Percentiles rank a stretch among this genome's conserved stretches.
Evolutionary conservation across 2,888 invertebrate genomes (phyloP).

Genomic region (Chelonus formosanus): DNA sequence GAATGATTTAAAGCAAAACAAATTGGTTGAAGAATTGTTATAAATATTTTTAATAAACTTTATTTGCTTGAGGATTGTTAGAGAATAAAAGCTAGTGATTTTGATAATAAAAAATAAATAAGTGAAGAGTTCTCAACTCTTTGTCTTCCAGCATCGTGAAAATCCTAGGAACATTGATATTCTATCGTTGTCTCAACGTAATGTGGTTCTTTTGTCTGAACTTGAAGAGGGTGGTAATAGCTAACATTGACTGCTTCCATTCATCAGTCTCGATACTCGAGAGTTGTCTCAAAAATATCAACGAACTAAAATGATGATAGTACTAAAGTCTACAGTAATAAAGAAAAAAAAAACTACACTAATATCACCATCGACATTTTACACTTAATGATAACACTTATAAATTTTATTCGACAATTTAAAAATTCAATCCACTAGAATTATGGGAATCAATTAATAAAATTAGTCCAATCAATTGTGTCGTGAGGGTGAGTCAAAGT

Average conservation of each 20-base stretch:
- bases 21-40: too few relatives aligned
- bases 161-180: constrained; percentile 49
- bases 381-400: constrained; percentile 1
- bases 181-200: constrained; percentile 48
- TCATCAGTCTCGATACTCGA: constrained; percentile 29
- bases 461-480: constrained; percentile 28
- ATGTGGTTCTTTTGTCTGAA: constrained; percentile 54
- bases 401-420: constrained; percentile 18
- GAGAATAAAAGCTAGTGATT: too few relatives aligned
- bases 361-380: constrained; percentile 35
- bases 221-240: constrained; percentile 47
- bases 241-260: constrained; percentile 30
- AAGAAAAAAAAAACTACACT: constrained; percentile 15
- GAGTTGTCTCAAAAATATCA: constrained; percentile 21
- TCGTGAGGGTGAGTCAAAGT: constrained; percentile 3
- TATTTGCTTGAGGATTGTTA: too few relatives aligned
- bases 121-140: background rate
- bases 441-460: constrained; percentile 23
- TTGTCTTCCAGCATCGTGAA: constrained; percentile 30
- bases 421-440: constrained; percentile 33
- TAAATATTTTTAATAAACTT: too few relatives aligned
- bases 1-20: too few relatives aligned
- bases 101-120: background rate
- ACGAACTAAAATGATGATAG: constrained; percentile 18
- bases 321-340: constrained; percentile 21